Evolutionary conservation across 1,140 invertebrate genomes (phyloP), one percentile per base, ranked within the genome.

Genomic region (Scaptomyza hsui): DNA sequence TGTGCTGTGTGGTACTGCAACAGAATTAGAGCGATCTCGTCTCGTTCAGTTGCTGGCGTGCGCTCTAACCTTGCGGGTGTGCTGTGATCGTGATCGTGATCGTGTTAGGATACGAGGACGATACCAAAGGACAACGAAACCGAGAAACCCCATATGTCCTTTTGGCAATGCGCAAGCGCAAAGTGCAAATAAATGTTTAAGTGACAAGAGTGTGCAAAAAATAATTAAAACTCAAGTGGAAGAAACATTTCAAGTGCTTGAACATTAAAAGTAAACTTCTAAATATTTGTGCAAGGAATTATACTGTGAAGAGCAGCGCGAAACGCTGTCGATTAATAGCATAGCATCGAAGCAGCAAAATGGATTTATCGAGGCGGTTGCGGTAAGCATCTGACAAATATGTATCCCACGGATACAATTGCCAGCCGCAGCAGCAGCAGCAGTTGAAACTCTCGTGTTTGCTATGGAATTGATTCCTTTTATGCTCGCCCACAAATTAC

Each of bases 321-420:
- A 55, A 41, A 69, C 60, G 77, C 59, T 63, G 65, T 72, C 76
- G 64, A 69, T 78, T 83, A 85, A 67, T 62, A 63, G 26, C 42
- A 61, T 35, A 52, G 26, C 52, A 75, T 55, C 72, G 32, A 37
- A 88, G 72, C 75, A 59, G 52, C 85, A 82, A 88, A 88, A 90
- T 90, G 89, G 89, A 90, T 90, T 90, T 90, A 90, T 90, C 89
- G 67, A 83, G 89, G 89, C 89, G 89, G 78, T 89, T 89, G 78
- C 83, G 89, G 89, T 90, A 90, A 90, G 89, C 78, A 89, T 88
- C 73, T 61, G 70, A 89, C 82, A 88, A 82, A 88, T 75, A 88
- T 88, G 63, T 78, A 72, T 72, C 53, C 53, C 44, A 18, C 42
- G 52, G 63, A 75, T 75, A 65, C 69, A 75, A 68, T 57, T 62